Conservation (phyloP, 2,113 vertebrate genomes). For the Ceuthmochares aereus region DNA sequence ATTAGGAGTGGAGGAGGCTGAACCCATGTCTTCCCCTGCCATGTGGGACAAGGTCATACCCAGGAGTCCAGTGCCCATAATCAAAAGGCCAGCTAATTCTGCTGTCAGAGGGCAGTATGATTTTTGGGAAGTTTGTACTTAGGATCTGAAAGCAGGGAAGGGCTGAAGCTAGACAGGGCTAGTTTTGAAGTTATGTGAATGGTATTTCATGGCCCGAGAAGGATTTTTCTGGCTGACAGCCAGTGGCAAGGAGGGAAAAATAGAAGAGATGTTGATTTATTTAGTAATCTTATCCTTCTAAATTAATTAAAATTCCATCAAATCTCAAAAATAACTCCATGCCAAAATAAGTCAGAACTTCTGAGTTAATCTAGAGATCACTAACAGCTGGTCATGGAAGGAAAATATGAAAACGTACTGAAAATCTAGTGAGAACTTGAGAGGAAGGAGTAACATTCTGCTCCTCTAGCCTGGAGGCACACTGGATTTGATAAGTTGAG, state of each 20-base stretch:
- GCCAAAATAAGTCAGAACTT: not conserved
- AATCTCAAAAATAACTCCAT: not conserved
- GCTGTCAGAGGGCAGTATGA: accelerated
- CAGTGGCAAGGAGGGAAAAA: not conserved
- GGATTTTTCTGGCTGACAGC: accelerated
- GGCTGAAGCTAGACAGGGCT: not conserved
- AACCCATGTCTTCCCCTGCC: not conserved
- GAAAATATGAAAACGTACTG: not conserved
- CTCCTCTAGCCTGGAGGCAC: accelerated
- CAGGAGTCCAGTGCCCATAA: accelerated
- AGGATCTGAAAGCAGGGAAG: not conserved
- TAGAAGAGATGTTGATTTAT: not conserved
- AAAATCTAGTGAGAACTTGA: not conserved
- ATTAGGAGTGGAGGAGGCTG: not conserved
- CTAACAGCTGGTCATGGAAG: not conserved
- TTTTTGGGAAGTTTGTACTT: not conserved
- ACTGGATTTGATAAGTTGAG: accelerated
- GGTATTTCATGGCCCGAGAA: not conserved
- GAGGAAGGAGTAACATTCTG: accelerated
- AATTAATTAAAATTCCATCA: not conserved
- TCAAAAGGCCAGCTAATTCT: not conserved
- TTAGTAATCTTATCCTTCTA: not conserved
- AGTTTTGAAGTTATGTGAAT: not conserved
- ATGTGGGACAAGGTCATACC: not conserved
- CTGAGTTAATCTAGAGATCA: not conserved